Evolutionary conservation across 92 coral and sea anemone genomes (phyloP), one percentile per base, ranked within the genome.

Genomic region (Plumapathes pennacea): DNA sequence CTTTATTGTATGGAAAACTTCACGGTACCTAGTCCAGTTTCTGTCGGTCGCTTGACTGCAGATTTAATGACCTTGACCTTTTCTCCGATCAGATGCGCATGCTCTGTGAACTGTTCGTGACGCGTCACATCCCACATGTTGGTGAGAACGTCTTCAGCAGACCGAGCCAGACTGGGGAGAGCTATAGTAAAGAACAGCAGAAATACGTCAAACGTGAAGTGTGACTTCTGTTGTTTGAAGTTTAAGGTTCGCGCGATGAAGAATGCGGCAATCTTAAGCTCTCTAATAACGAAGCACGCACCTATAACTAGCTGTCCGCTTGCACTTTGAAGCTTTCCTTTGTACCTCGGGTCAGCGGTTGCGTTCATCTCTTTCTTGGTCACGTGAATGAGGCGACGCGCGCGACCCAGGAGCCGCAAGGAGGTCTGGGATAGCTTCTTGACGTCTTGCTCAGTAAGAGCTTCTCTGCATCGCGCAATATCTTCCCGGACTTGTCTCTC

Each of bases 321-420:
- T 10, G 78, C 78, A 39, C 74, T 48, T 45, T 75, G 80, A 15
- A 92, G 55, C 54, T 72, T 61, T 20, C 96, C 86, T 48, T 92
- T 84, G 80, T 74, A 84, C 85, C 72, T 78, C 12, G 98, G 98
- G 34, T 92, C 96, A 23, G 91, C 83, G 18, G 98, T 85, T 6
- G 62, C 52, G 22, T 77, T 63, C 67, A 92, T 64, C 49, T 85
- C 98, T 49, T 46, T 79, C 68, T 64, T 84, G 38, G 85, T 57
- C 2, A 88, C 96, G 68, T 80, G 77, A 14, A 69, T 71, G 13
- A 78, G 85, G 27, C 88, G 84, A 25, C 82, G 69, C 22, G 89
- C 89, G 31, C 86, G 84, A 24, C 96, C 85, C 36, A 84, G 71
- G 57, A 87, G 47, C 53, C 78, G 47, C 17, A 80, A 71, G 9